Base-by-base conservation (phyloP, 2,888 invertebrate genomes). In the Sphaerophoria taeniata region DNA sequence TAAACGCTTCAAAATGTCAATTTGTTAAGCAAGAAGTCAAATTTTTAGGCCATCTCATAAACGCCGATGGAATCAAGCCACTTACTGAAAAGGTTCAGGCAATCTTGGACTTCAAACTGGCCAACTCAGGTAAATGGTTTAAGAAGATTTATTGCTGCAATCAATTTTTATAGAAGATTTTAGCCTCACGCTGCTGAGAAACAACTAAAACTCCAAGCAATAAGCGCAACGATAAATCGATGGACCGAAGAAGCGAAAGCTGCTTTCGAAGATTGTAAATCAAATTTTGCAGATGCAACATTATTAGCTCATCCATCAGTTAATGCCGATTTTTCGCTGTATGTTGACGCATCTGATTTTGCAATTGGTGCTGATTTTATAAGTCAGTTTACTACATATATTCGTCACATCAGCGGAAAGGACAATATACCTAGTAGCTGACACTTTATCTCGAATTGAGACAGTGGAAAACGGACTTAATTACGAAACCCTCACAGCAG, bases 361-460 rank as follows among this genome's bases (percentile, higher is more conserved):
- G 77, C 55, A 14, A 24, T 63, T 11, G 77, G 70, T 24, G 45
- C 61, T n/a, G n/a, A n/a, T n/a, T n/a, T n/a, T n/a, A n/a, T n/a
- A n/a, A n/a, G n/a, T n/a, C n/a, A n/a, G n/a, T n/a, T n/a, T n/a
- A n/a, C n/a, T n/a, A n/a, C n/a, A n/a, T n/a, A 74, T 24, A 63
- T 77, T 24, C 36, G 63, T 11, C 72, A 81, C 31, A 53, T 69
- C 5, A 55, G 65, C 0, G 80, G 81, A 11, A 16, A 87, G 87
- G 78, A 81, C 34, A 83, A 86, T 36, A 56, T 56, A n/a, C n/a
- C n/a, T n/a, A 39, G 56, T 56, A 16, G 77, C 79, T 6, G 74
- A 85, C 12, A 47, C 69, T 3, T 36, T 78, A 16, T 89, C 90
- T 3, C 90, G 70, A 11, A 65, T 79, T n/a, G 56, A 34, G 24